Evolutionary conservation across 2,888 invertebrate genomes (phyloP), one percentile per base, ranked within the genome.

Genomic region (Diarsia dahlii): DNA sequence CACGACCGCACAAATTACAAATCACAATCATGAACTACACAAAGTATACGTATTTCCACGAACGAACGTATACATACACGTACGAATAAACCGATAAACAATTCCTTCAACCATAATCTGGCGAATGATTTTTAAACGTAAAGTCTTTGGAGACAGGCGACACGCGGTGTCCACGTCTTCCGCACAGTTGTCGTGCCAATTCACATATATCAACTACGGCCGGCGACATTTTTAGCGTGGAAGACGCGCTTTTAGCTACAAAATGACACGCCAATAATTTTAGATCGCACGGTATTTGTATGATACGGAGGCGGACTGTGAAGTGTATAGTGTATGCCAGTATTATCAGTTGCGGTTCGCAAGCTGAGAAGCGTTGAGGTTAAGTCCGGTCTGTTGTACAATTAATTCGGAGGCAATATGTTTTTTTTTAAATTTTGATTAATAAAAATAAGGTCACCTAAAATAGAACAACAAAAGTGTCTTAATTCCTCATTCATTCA

Each of bases 161-260:
- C 73, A 81, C 69, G 85, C 63, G 66, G 77, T 20, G 20, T 10
- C n/a, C 68, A 52, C 71, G 86, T 86, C 80, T 88, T 87, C 86
- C 86, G 88, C 78, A 87, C 91, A 92, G 88, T 88, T 89, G 90
- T 87, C 87, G 83, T 86, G 84, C 80, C 86, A 83, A 89, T 84
- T 91, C 88, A 88, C 90, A 93, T 94, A 90, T 90, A 94, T 95
- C 91, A 92, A 90, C 90, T 86, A 91, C 91, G 88, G 89, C 89
- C 86, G 90, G 87, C 87, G 94, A 95, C 94, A 93, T 86, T 92
- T 94, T 93, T 91, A 94, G 94, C 92, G 90, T 80, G 87, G 84
- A 90, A 85, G 89, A 87, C 90, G 86, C 90, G 88, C 88, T 89
- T 91, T 91, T 90, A 90, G 90, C 74, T 77, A 80, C 83, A 71